Base-by-base conservation (phyloP, 2,888 invertebrate genomes). In the Athalia cordata region DNA sequence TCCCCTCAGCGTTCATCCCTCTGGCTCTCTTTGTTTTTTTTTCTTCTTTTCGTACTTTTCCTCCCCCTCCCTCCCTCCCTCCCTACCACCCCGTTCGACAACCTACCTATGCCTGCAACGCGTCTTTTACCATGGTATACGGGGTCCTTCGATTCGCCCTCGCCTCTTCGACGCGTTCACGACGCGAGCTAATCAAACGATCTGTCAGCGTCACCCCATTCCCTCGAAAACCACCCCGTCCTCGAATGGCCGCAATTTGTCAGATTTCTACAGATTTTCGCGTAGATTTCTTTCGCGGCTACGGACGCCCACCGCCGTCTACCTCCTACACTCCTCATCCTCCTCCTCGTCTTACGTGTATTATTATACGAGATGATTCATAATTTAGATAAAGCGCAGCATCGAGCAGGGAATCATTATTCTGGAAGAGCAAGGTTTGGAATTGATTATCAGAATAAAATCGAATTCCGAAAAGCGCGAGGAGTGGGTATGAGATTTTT, bases 131-230 rank as follows among this genome's bases (percentile, higher is more conserved):
- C 55, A 52, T 55, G 15, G 52, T 68, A 43, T 55, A 11, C n/a
- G 9, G 55, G 9, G 55, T 55, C 11, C 59, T 59, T 72, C 72
- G 72, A 72, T 72, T 72, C 72, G 47, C 59, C 72, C 72, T 47
- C 65, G 79, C 78, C 59, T 55, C 77, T 75, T 81, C 80, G 77
- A 77, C 77, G 79, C 79, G 80, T 49, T 70, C 78, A 79, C 81
- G 77, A 77, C 77, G 79, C 80, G 80, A 64, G 76, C 79, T 79
- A 80, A 82, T 81, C 80, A 80, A 83, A 81, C 78, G 81, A 84
- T 84, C 79, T 81, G 80, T 84, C 82, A 79, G 79, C 81, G 72
- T 68, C 74, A 52, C 43, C 74, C 29, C 70, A 47, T 70, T 9
- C 74, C 74, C 61, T 45, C 15, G 3, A 61, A 15, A 49, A 47